Base-by-base conservation (phyloP, 2,888 invertebrate genomes). In the Dorcus parallelipipedus region DNA sequence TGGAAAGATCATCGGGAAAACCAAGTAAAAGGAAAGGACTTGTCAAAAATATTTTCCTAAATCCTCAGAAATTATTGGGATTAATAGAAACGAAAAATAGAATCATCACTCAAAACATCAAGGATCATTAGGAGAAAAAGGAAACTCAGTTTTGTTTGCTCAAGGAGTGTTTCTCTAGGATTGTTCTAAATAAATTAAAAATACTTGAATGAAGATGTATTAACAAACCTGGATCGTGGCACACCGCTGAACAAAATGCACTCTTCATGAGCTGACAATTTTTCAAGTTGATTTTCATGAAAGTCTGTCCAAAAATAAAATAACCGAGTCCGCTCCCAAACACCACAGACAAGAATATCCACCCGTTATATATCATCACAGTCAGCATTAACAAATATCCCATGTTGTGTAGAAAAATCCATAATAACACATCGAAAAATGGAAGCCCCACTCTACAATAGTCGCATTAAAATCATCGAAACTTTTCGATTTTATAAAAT, bases 281-380 rank as follows among this genome's bases (percentile, higher is more conserved):
- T 66, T 77, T 78, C 64, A 83, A 69, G 66, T 83, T 83, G 14
- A 81, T 74, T 70, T 81, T 79, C 74, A 82, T 77, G 33, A 83
- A 78, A 51, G 75, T 73, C 50, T 80, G 80, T 8, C 83, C 83
- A 69, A 84, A 84, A 54, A 83, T 71, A 73, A 81, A 84, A 67
- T 84, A 84, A n/a, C 84, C 84, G 3, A 84, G 43, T 17, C 80
- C 79, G 74, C 86, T 85, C 20, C 89, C 89, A 54, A 86, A 76
- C 3, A 86, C 80, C 52, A 88, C 82, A 9, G 88, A 83, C 50
- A 88, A 78, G 59, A 84, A 80, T 55, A 90, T 76, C 69, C 88
- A 88, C 26, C 83, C 86, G 76, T 89, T 89, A 77, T 85, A 90
- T 9, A 86, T 75, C 90, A 90, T 90, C n/a, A 89, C 86, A 26